Evolutionary conservation across 2,888 invertebrate genomes (phyloP), one percentile per base, ranked within the genome.

Genomic region (Phaedon cochleariae): DNA sequence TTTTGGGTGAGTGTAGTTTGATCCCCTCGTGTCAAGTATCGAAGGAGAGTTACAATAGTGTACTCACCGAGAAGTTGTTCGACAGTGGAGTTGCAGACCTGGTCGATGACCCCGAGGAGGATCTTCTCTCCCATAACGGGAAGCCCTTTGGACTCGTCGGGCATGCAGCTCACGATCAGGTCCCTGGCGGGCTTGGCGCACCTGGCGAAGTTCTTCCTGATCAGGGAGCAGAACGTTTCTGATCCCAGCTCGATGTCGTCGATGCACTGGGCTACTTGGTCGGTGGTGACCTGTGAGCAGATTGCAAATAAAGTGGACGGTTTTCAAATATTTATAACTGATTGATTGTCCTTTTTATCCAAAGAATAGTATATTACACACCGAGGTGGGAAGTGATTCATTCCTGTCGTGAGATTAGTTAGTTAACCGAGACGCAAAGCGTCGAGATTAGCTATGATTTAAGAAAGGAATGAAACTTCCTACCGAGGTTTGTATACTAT

Each of bases 51-150:
- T n/a, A n/a, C n/a, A n/a, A n/a, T n/a, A n/a, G n/a, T 18, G 3
- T 21, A 58, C 64, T 67, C 62, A 71, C 71, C 71, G 22, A 71
- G 58, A 18, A 71, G 53, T 62, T 71, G 54, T 59, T 71, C 69
- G 6, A 69, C 69, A 0, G 71, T 71, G 1, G 69, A 71, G n/a
- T 59, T 66, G 37, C 71, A 71, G 18, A 60, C 61, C 31, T 68
- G 62, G 21, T 71, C 67, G 12, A 71, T 15, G 12, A 69, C 17
- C 31, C 68, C 64, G 17, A 49, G 7, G 2, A 67, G 7, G 34
- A 68, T 61, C 41, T 71, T 71, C 4, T 55, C 46, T 2, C 12
- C 55, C 51, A 69, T 18, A 0, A 17, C n/a, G 7, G 68, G 68
- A 10, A 69, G 55, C 1, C 41, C 64, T 46, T 68, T 71, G 49